Evolutionary conservation across 2,797 vertebrate genomes (phyloP).

Genomic region (Artibeus jamaicensis): DNA sequence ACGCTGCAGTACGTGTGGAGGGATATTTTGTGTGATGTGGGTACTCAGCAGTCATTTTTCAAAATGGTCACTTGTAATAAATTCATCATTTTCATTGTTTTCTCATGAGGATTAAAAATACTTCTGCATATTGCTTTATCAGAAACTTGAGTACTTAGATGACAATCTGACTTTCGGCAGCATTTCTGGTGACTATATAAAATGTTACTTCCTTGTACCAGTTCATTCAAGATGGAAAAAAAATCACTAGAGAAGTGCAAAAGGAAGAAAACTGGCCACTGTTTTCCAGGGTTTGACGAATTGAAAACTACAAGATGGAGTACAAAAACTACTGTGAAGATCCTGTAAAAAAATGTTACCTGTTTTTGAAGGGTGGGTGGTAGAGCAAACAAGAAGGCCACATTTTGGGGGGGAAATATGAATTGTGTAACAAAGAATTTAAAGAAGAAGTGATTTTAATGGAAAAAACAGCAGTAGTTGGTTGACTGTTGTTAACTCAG

Average conservation of each 20-base stretch:
- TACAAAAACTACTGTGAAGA: neutral
- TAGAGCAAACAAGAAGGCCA: neutral
- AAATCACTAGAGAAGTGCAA: neutral
- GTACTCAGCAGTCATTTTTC: neutral
- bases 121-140: neutral
- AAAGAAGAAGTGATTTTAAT: neutral
- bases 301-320: neutral
- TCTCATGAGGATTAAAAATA: neutral
- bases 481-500: neutral
- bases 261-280: neutral
- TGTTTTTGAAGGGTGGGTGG: neutral
- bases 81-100: neutral
- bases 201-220: neutral
- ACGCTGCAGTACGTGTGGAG: neutral
- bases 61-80: neutral
- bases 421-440: neutral
- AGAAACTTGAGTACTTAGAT: neutral
- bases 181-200: neutral
- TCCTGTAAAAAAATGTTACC: neutral
- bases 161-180: neutral
- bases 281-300: neutral
- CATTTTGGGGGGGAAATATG: neutral
- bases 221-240: neutral
- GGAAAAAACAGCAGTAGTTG: neutral
- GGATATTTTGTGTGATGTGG: neutral